Conservation (phyloP, 2,888 invertebrate genomes). For the Ichneumoninae sp. region DNA sequence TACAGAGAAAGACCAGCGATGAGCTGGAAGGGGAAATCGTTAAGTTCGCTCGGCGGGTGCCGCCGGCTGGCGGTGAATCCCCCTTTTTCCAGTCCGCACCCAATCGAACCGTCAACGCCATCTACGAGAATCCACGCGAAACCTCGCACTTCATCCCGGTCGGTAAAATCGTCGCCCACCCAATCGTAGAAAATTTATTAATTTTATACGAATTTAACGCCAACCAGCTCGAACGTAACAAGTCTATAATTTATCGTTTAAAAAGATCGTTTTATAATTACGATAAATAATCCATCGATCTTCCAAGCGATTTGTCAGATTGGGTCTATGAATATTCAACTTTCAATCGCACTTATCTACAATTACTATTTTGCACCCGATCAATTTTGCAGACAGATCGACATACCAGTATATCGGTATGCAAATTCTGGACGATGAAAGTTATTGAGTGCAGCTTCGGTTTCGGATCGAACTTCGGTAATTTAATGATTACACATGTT, state of each 20-base stretch:
- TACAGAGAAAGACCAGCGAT: neutral
- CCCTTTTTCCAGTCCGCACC: neutral
- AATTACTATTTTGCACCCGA: neutral
- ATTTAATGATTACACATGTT: no score
- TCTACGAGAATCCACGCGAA: conserved; percentile 52
- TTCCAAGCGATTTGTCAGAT: conserved; percentile 1
- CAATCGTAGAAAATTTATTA: conserved; percentile 23
- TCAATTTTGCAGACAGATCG: neutral
- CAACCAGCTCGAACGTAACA: neutral
- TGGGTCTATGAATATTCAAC: conserved; percentile 1
- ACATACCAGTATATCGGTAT: neutral
- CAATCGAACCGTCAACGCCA: conserved; percentile 63
- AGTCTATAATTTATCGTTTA: conserved; percentile 20
- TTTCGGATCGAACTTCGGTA: no score
- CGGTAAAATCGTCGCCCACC: conserved; percentile 36
- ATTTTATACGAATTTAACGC: neutral
- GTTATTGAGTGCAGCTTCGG: no score
- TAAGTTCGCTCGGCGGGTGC: conserved; percentile 32
- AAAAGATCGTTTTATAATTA: conserved; percentile 10
- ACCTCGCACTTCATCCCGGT: conserved; percentile 5
- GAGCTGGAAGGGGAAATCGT: conserved; percentile 38
- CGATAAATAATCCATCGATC: conserved; percentile 7
- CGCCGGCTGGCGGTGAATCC: conserved; percentile 46
- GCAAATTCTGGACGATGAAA: neutral
- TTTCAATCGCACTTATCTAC: neutral